Conservation (phyloP, 2,888 invertebrate species). For the Zele albiditarsus region DNA sequence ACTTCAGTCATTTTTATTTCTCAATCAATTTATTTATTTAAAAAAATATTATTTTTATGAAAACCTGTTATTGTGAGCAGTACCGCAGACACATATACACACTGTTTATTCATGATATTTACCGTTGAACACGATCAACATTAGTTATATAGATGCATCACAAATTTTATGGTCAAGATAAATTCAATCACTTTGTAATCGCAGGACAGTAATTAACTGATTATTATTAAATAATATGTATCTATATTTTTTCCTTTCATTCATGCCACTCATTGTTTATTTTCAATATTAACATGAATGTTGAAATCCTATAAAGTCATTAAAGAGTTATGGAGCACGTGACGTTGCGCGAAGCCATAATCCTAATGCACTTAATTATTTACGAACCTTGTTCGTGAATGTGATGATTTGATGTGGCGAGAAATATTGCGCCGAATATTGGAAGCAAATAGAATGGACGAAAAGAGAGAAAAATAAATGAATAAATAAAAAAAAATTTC, state of each 20-base stretch:
- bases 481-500: not conserved
- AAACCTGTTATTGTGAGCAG: not conserved
- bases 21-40: not conserved
- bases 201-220: too few species aligned
- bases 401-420: not conserved
- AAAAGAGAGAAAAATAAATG: not conserved
- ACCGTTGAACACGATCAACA: not conserved
- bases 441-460: not conserved
- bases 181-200: too few species aligned
- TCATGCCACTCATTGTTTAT: not conserved
- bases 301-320: not conserved
- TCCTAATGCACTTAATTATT: not conserved
- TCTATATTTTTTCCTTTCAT: not conserved
- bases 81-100: too few species aligned
- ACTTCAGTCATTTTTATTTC: slow-evolving; percentile 28
- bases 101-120: not conserved
- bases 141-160: not conserved
- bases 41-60: not conserved
- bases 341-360: not conserved
- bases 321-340: not conserved
- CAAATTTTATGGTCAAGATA: not conserved
- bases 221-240: not conserved
- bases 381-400: not conserved
- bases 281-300: not conserved
- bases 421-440: not conserved